Base-by-base conservation (phyloP, 2,888 invertebrate species). In the Orthonevra nobilis region DNA sequence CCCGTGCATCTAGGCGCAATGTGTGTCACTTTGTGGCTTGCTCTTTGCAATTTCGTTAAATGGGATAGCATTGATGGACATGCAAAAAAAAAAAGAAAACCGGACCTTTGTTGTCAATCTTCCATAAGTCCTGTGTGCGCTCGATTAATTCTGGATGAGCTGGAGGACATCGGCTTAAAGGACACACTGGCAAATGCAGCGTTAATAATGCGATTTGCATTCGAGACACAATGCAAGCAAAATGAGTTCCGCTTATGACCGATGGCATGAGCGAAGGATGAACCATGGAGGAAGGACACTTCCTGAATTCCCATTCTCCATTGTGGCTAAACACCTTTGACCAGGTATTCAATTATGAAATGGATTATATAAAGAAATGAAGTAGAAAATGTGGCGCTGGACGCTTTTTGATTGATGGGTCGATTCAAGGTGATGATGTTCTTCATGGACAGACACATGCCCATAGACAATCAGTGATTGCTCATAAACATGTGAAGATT, bases 171-270 rank as follows among this genome's bases (percentile, higher is more conserved):
- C 9, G 26, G 20, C 30, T 63, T 36, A 34, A 52, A 44, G 14
- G 50, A 23, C 28, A 23, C 7, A 40, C 54, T 36, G 83, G 69
- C 84, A 83, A 82, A 82, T 82, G 54, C 83, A 81, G 86, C 84
- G 84, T 86, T 85, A 85, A 85, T 86, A 86, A 86, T 86, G 84
- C 86, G 86, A 86, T 86, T 86, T 86, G 85, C 86, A 86, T 86
- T 85, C 50, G 23, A 28, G 40, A 23, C 38, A 77, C 64, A 77
- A 72, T 77, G 36, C 23, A 7, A 48, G 63, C 26, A 63, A 70
- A 70, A 50, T 56, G 60, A 34, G 42, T 19, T n/a, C 12, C 28
- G 30, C 36, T 15, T 66, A 58, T 77, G 64, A 44, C 32, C 64
- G 70, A 42, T 70, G 40, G 36, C 30, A n/a, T 23, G 6, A 44